Base-by-base conservation (phyloP, 1,140 invertebrate genomes). In the Platorchestia sp. region DNA sequence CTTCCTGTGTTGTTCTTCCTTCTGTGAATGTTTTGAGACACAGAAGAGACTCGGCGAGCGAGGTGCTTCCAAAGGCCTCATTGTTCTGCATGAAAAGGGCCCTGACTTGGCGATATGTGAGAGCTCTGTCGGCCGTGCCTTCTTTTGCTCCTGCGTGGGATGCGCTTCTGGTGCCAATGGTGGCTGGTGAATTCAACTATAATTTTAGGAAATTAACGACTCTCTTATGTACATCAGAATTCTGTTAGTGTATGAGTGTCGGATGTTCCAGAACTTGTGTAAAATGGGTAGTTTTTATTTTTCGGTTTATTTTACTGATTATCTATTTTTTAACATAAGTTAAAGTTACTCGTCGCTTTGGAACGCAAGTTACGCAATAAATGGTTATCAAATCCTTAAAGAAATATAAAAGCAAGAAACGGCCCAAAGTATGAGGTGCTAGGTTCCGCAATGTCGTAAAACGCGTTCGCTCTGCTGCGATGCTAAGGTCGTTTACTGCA, bases 1-100 rank as follows among this genome's bases (percentile, higher is more conserved):
- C 87, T 89, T 89, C 87, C 87, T 89, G 41, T 89, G 87, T 89
- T 42, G 87, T 89, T 89, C 87, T 89, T 44, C 87, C 87, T 6
- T 44, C 87, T 89, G 87, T 41, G 41, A 89, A 42, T 89, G 87
- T 89, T 89, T 42, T 42, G 59, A 75, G 59, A 27, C 59, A 75
- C 41, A 89, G 36, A 42, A 89, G 87, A 41, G n/a, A 89, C n/a
- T 42, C 87, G 10, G 87, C 59, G 10, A 42, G 87, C 41, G 87
- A 89, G 42, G n/a, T 42, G 41, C 43, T 89, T 27, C 87, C 41
- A 89, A 44, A 89, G 87, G 43, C 87, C 43, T 89, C 43, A 41
- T 44, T 89, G 87, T 89, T 42, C 87, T 89, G 41, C n/a, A 3
- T 89, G n/a, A 41, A 41, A 89, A 42, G 43, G 87, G 41, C 87